Conservation (phyloP, 2,113 vertebrate genomes). For the Osmerus eperlanus region DNA sequence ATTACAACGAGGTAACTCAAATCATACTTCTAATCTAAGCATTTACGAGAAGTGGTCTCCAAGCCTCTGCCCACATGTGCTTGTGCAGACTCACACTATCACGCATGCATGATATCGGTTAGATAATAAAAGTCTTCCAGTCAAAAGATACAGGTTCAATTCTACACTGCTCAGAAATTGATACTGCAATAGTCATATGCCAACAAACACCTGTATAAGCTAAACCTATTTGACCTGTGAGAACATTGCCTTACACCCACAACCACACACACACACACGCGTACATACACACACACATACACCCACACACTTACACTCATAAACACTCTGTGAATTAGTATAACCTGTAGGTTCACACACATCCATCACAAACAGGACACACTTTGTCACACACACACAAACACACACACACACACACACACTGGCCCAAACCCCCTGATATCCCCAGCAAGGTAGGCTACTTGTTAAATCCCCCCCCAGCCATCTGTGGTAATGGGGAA, state of each 20-base stretch:
- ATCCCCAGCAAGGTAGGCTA: not conserved
- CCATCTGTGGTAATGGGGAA: slow-evolving; percentile 50
- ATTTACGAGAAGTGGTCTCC: slow-evolving; percentile 63
- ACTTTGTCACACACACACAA: slow-evolving; percentile 8
- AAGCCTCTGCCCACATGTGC: slow-evolving; percentile 5
- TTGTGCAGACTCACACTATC: not conserved
- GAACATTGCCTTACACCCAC: too few relatives aligned
- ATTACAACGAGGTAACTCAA: not conserved
- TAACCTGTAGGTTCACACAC: too few relatives aligned
- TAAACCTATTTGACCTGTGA: too few relatives aligned
- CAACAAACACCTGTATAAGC: too few relatives aligned
- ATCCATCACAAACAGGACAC: too few relatives aligned
- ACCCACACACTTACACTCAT: not conserved
- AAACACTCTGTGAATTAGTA: too few relatives aligned
- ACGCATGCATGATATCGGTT: not conserved
- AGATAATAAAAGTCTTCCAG: not conserved
- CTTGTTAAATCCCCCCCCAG: slow-evolving; percentile 10
- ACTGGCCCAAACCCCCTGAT: not conserved
- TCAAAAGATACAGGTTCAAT: not conserved
- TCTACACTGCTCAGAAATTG: not conserved
- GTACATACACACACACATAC: slow-evolving; percentile 20
- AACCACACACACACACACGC: too few relatives aligned
- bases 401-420: not conserved
- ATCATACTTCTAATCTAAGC: slow-evolving; percentile 46
- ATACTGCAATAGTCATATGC: too few relatives aligned